A percentile compares a stretch with the other conserved stretches of the same genome.
Evolutionary conservation across 2,113 vertebrate genomes (phyloP).

Genomic region (Engystomops pustulosus): DNA sequence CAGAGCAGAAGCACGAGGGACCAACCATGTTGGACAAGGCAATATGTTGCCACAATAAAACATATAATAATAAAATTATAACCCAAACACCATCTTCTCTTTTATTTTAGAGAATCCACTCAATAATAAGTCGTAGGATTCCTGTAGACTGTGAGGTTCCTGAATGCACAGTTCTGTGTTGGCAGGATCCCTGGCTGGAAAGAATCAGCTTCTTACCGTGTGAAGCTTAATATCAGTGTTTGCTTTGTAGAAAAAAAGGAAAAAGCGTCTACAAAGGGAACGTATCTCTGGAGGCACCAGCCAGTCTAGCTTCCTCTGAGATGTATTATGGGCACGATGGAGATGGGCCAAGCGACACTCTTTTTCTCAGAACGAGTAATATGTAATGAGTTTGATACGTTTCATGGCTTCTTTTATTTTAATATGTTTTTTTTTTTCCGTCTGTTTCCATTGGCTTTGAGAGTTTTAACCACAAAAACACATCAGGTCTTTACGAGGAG

Average conservation of each 20-base stretch:
- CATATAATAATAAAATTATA: too few species aligned
- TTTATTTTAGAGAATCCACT: background rate
- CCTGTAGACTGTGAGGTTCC: background rate
- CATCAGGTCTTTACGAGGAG: conserved; percentile 67
- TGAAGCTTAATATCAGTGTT: conserved; percentile 36
- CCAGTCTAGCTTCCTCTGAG: conserved; percentile 71
- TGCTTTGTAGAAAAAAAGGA: conserved; percentile 61
- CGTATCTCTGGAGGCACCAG: conserved; percentile 72
- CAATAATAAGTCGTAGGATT: background rate
- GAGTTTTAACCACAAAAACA: conserved; percentile 61
- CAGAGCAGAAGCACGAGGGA: too few species aligned
- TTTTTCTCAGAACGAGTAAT: conserved; percentile 68
- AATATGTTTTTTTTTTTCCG: conserved; percentile 54
- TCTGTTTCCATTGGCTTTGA: conserved; percentile 59
- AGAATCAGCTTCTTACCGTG: conserved; percentile 36
- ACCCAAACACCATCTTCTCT: too few species aligned
- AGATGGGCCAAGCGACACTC: conserved; percentile 72
- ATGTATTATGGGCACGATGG: conserved; percentile 73
- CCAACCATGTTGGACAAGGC: too few species aligned
- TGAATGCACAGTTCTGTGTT: background rate
- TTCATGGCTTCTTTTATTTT: conserved; percentile 65
- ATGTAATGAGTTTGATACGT: conserved; percentile 69
- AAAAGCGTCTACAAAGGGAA: conserved; percentile 64
- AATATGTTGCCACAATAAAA: background rate
- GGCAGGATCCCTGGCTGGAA: conserved; percentile 17